These are phyloP conservation scores for Felis catus DNA, from an alignment of 2,113 vertebrate genomes.

Conservation along the genomic window F.catus_Fca126_mat1.0 CM031418.1:50295501-50296000, in stretches of 20 bases:
- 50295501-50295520: neutral
- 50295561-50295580: neutral
- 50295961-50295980: neutral
- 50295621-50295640: neutral
- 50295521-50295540: neutral
- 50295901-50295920: neutral
- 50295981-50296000: neutral
- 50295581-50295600: neutral
- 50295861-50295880: neutral
- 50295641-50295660: neutral
- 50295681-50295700: constrained; percentile 29
- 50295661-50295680: constrained; percentile 2
- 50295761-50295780: neutral
- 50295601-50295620: constrained; percentile 19
- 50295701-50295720: constrained; percentile 4
- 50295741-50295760: neutral
- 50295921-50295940: neutral
- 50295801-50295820: neutral
- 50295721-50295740: neutral
- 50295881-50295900: no score
- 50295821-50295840: neutral
- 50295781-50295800: neutral
- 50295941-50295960: neutral
- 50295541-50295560: neutral
- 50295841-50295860: neutral